Evolutionary conservation across 2,113 vertebrate species (phyloP).

Genomic region (Nasalis larvatus): DNA sequence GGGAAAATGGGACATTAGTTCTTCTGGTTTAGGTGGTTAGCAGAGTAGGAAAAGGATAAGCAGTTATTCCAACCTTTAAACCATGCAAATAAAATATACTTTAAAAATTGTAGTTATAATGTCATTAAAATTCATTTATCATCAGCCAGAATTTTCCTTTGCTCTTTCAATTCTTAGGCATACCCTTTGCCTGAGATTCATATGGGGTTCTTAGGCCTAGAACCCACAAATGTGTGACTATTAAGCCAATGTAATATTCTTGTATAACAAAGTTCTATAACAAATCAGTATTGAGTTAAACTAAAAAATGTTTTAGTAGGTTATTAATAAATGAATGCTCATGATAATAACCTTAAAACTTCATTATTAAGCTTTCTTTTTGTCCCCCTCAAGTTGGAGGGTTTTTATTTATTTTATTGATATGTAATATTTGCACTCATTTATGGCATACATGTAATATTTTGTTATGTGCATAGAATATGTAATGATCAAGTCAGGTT

Average conservation of each 20-base stretch:
- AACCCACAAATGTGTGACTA: neutral
- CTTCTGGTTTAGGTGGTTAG: neutral
- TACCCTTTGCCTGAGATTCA: constrained; percentile 11
- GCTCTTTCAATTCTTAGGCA: neutral
- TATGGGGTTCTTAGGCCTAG: neutral
- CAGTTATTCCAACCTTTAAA: neutral
- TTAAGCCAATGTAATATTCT: neutral
- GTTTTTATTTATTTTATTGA: no score
- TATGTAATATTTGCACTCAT: no score
- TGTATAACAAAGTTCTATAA: neutral
- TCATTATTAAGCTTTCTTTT: constrained; percentile 17
- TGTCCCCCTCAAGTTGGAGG: no score
- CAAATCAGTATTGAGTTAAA: constrained; percentile 24
- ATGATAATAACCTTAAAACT: neutral
- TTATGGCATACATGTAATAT: no score
- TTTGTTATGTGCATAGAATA: no score
- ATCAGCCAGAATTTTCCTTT: neutral
- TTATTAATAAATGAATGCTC: constrained; percentile 41
- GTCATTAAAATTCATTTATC: neutral
- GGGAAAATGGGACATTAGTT: neutral
- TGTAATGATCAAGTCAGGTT: no score
- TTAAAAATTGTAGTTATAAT: neutral
- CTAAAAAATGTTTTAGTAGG: neutral
- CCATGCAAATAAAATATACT: neutral
- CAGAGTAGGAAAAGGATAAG: neutral